A percentile compares a stretch with the other conserved stretches of the same genome.
Conservation (phyloP, 2,113 vertebrate species). For the Pyxicephalus adspersus region DNA sequence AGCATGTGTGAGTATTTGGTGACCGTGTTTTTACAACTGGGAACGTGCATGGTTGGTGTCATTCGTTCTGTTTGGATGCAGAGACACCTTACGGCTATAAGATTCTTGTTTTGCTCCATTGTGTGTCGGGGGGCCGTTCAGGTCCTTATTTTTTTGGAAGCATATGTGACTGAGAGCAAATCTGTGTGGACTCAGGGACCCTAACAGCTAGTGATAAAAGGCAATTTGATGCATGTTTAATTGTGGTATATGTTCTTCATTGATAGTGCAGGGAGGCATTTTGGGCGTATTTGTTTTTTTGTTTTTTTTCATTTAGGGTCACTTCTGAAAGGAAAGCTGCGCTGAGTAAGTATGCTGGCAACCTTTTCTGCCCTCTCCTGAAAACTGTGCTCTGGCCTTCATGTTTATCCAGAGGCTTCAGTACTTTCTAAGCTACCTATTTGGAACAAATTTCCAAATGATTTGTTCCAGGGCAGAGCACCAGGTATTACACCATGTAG, state of each 20-base stretch:
- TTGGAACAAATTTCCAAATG: no score
- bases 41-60: constrained; percentile 25
- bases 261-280: background rate
- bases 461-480: no score
- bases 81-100: background rate
- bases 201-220: constrained; percentile 27
- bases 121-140: background rate
- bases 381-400: no score
- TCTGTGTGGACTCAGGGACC: constrained; percentile 50
- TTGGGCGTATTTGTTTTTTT: background rate
- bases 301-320: no score
- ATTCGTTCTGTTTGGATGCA: constrained; percentile 3
- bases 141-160: background rate
- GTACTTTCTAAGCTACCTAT: no score
- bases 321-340: no score
- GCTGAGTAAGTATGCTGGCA: no score
- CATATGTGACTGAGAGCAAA: constrained; percentile 22
- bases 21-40: constrained; percentile 21
- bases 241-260: background rate
- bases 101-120: constrained; percentile 8
- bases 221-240: constrained; percentile 17
- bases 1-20: constrained; percentile 45
- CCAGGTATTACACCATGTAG: no score
- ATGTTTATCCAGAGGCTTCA: no score
- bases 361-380: no score